Evolutionary conservation across 2,113 vertebrate genomes (phyloP).

Genomic region (Chaetops frenatus): DNA sequence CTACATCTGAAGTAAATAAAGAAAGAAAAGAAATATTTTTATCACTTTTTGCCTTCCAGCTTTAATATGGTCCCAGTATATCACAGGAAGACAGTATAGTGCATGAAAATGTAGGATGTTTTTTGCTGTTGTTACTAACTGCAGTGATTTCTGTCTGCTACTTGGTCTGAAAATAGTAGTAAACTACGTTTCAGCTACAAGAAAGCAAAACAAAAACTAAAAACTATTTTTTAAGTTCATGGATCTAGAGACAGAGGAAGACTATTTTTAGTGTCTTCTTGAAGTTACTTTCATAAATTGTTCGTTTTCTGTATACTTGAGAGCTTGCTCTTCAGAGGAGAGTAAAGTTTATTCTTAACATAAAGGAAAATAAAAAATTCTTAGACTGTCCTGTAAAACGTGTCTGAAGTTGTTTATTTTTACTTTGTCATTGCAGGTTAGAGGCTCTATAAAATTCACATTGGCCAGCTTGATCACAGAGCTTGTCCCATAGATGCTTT

Average conservation of each 20-base stretch:
- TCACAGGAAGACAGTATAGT: rapidly evolving
- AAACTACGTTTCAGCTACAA: background rate
- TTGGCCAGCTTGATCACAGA: background rate
- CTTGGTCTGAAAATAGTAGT: background rate
- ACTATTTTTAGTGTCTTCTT: background rate
- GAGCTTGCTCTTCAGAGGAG: background rate
- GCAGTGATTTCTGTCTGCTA: background rate
- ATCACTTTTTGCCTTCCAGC: background rate
- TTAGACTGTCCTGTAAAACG: background rate
- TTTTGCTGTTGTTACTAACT: background rate
- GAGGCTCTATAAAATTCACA: background rate
- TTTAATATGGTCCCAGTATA: background rate
- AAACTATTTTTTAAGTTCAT: background rate
- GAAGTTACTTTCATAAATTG: background rate
- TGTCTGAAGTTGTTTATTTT: background rate
- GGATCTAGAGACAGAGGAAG: background rate
- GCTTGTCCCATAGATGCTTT: background rate
- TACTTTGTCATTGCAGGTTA: background rate
- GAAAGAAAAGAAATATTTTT: background rate
- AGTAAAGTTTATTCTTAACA: background rate
- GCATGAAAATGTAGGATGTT: background rate
- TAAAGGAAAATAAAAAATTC: background rate
- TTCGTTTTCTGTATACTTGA: background rate
- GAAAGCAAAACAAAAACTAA: background rate
- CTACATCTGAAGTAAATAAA: background rate